Evolutionary conservation across 2,888 invertebrate species (phyloP).

Genomic region (Caenorhabditis doughertyi): DNA sequence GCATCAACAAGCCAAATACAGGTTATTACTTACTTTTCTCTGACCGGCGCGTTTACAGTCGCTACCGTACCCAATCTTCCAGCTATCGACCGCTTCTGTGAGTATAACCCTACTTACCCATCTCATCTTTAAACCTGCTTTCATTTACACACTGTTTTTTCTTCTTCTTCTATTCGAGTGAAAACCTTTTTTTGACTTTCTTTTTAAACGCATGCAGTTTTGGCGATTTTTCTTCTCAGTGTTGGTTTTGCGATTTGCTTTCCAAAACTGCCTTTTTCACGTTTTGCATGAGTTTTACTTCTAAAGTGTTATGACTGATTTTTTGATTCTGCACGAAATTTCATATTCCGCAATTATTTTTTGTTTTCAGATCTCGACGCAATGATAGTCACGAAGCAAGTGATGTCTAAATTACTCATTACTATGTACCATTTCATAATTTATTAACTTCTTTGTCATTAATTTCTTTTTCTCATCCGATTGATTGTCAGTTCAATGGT

Average conservation of each 20-base stretch:
- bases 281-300: slow-evolving; percentile 52
- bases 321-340: slow-evolving; percentile 39
- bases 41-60: slow-evolving; percentile 61
- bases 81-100: slow-evolving; percentile 70
- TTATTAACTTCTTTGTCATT: slow-evolving; percentile 16
- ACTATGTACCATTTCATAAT: slow-evolving; percentile 53
- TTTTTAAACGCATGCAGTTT: slow-evolving; percentile 38
- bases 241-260: slow-evolving; percentile 44
- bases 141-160: slow-evolving; percentile 26
- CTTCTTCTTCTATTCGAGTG: slow-evolving; percentile 29
- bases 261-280: slow-evolving; percentile 26
- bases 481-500: slow-evolving; percentile 3
- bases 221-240: slow-evolving; percentile 22
- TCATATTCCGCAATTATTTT: not conserved
- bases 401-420: slow-evolving; percentile 40
- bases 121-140: slow-evolving; percentile 3
- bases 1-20: slow-evolving; percentile 36
- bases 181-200: slow-evolving; percentile 9
- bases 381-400: slow-evolving; percentile 67
- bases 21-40: slow-evolving; percentile 36
- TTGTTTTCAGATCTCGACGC: slow-evolving; percentile 62
- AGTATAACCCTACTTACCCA: slow-evolving; percentile 63
- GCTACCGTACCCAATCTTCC: slow-evolving; percentile 63
- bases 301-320: slow-evolving; percentile 26
- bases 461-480: not conserved